Conservation (phyloP, 1,140 invertebrate species). For the Aphaenogaster floridana region DNA sequence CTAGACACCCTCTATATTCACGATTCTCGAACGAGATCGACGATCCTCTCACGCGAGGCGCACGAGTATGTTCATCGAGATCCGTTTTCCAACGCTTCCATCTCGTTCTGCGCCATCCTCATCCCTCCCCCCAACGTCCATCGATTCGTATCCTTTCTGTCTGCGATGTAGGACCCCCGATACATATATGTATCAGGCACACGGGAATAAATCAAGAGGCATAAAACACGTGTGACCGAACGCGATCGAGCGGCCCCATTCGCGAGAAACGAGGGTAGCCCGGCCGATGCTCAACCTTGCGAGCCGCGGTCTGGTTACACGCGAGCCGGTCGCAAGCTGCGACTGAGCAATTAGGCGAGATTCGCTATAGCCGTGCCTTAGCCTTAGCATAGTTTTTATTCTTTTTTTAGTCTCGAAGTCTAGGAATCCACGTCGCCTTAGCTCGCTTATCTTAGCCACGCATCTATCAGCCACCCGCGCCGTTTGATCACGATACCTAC, state of each 20-base stretch:
- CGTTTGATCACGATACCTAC: not conserved
- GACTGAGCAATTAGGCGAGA: not conserved
- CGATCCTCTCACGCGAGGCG: not conserved
- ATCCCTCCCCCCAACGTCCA: not conserved
- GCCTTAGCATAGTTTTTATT: constrained; percentile 28
- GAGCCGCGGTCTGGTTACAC: constrained; percentile 26
- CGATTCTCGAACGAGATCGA: constrained; percentile 17
- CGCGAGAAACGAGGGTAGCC: constrained; percentile 27
- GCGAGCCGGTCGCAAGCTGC: not conserved
- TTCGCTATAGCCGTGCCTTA: not conserved
- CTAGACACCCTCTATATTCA: not conserved
- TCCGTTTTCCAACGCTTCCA: not conserved
- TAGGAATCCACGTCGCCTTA: not conserved
- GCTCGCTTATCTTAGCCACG: not conserved
- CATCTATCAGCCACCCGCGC: not conserved
- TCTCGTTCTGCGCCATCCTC: not conserved
- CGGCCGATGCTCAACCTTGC: constrained; percentile 39
- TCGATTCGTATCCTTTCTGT: not conserved
- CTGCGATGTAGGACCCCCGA: not conserved
- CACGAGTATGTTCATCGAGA: constrained; percentile 9
- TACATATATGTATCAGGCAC: constrained; percentile 52
- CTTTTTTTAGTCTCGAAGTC: not conserved
- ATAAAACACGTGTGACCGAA: constrained; percentile 44
- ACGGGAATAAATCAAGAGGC: constrained; percentile 54
- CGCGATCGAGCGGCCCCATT: constrained; percentile 54